Evolutionary conservation across 2,888 invertebrate genomes (phyloP).

Genomic region (Erpobdella octoculata): DNA sequence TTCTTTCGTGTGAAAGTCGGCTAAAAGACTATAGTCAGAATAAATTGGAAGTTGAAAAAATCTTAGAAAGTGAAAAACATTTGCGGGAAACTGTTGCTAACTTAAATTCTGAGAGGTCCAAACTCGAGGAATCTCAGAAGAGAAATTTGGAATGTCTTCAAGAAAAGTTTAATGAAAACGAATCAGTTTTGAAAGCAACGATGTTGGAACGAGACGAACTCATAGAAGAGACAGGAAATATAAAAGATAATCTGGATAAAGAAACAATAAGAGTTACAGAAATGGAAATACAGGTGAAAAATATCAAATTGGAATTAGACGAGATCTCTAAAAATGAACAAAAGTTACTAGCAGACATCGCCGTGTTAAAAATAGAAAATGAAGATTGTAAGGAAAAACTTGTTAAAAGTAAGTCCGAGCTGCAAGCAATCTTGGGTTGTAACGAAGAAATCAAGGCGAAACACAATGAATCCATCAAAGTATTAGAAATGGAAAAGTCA

Average conservation of each 20-base stretch:
- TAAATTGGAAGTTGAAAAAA: no score
- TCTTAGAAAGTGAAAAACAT: no score
- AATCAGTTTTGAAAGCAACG: background rate
- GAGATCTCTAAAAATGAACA: background rate
- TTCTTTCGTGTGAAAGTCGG: no score
- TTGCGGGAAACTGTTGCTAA: background rate
- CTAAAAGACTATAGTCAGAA: no score
- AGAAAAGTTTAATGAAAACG: background rate
- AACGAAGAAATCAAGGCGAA: background rate
- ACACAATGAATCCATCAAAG: background rate
- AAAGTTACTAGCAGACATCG: background rate
- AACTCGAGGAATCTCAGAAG: background rate
- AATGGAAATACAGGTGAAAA: background rate
- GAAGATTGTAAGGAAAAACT: background rate
- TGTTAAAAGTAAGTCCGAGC: background rate
- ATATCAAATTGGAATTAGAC: background rate
- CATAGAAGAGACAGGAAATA: background rate
- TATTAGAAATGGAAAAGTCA: background rate
- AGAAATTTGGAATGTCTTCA: background rate
- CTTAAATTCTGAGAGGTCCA: background rate
- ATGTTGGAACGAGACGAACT: background rate
- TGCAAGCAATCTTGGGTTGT: background rate
- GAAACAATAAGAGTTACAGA: background rate
- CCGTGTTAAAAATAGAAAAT: background rate
- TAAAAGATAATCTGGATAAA: background rate